Evolutionary conservation across 2,888 invertebrate species (phyloP), one percentile per base, ranked within the genome.

Genomic region (Epicampocera succincta): DNA sequence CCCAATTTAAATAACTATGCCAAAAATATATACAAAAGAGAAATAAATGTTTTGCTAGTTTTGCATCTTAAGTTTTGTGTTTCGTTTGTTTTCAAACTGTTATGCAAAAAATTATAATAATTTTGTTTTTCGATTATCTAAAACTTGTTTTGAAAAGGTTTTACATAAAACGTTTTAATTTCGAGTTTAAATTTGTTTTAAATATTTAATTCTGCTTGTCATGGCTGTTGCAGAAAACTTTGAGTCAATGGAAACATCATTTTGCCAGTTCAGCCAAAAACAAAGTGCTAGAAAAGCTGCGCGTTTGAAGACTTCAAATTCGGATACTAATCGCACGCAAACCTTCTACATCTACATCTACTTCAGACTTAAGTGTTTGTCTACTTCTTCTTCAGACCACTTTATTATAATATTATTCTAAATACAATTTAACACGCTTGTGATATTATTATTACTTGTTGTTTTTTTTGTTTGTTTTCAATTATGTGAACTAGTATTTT

Each of bases 81-180:
- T 29, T 48, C 6, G 48, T 2, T 3, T 21, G n/a, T 38, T 50
- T 48, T 48, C 19, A 21, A 61, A 63, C 50, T 46, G 17, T 71
- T 54, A 42, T 42, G 48, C 71, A 63, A 77, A 66, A 40, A 42
- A 58, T 40, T 17, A 12, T 5, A 25, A 13, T 50, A n/a, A n/a
- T 46, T 50, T 66, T 38, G 8, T 46, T 63, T 29, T 17, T 40
- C 44, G 1, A 17, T 11, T 13, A 3, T 4, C n/a, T 17, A n/a
- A 17, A 19, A 40, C 6, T 15, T 9, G 8, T 52, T 13, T 52
- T n/a, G 25, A 25, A 1, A 25, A 3, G 29, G 3, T 29, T 29
- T 29, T 29, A 25, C 25, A 52, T 21, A 25, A 25, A 25, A 29
- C 29, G 3, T 29, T 33, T 33, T 33, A 33, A 8, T 33, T 9